Base-by-base conservation (phyloP, 2,888 invertebrate genomes). In the Formica aserva region DNA sequence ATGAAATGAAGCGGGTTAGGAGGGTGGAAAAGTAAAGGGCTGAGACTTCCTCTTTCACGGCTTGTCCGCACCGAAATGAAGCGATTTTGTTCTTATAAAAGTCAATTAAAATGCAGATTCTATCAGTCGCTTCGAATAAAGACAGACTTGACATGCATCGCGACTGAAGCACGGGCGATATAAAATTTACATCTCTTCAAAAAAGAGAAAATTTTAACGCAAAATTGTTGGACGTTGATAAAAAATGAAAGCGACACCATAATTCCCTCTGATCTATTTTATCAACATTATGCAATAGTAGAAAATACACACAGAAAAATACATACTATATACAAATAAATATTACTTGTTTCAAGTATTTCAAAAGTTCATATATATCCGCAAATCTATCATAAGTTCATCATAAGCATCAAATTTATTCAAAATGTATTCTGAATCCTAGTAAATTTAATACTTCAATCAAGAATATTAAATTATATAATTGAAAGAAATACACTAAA, bases 61-160 rank as follows among this genome's bases (percentile, higher is more conserved):
- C 29, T 60, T 38, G 82, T 78, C 32, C 62, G 75, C 66, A 72
- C 45, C 62, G 86, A 60, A 66, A 82, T 52, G 65, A 82, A 76
- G 80, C 74, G 80, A 80, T 81, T 74, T 62, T 35, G 83, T 76
- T 77, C 83, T 84, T 86, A 82, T 84, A 88, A 89, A 91, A 87
- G 82, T 86, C 89, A 86, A 91, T 92, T 92, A 91, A 91, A 92
- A 92, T 92, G 91, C 90, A 92, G 90, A 92, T 92, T 88, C 87
- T 87, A 90, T 90, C 86, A 75, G 69, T 62, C 67, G 4, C 77
- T 55, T 72, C 82, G 82, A 65, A 81, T n/a, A 55, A 81, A 41
- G 66, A 65, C 69, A 63, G 29, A 41, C 38, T 55, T 65, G 32
- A 18, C 55, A 52, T 57, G 63, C 62, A 66, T 13, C 15, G 65